These are phyloP conservation scores for Ephialtes manifestator DNA, from an alignment of 2,888 invertebrate genomes.

Conservation along the genomic window DNA sequence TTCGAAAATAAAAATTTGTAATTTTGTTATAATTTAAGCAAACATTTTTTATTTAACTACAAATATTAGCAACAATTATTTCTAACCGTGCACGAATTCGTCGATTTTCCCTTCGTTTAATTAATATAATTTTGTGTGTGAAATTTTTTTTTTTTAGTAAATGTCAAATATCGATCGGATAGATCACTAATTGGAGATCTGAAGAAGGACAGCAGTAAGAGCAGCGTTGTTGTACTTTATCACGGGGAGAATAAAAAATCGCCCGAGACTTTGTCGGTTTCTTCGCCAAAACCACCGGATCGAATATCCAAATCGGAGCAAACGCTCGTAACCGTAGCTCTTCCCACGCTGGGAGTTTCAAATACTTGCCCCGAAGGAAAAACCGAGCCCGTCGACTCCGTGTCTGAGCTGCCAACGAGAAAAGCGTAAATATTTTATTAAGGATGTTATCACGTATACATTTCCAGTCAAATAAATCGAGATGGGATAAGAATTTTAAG, in stretches of 20 bases:
- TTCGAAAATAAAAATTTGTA: too few relatives aligned
- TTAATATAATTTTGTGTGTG: not conserved
- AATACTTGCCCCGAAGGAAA: not conserved
- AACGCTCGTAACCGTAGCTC: conserved; percentile 64
- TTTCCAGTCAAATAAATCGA: too few relatives aligned
- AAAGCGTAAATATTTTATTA: not conserved
- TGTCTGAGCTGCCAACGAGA: not conserved
- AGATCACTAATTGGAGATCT: conserved; percentile 51
- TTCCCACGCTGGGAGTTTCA: not conserved
- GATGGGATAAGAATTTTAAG: too few relatives aligned
- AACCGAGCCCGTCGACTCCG: not conserved
- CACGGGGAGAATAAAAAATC: conserved; percentile 72
- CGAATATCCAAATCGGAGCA: conserved; percentile 76
- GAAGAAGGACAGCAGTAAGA: conserved; percentile 78
- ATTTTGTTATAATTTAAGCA: too few relatives aligned
- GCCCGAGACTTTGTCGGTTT: conserved; percentile 48
- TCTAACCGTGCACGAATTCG: not conserved
- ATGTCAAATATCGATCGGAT: conserved; percentile 67
- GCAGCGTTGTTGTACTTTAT: conserved; percentile 80
- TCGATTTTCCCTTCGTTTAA: not conserved
- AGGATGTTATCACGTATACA: too few relatives aligned
- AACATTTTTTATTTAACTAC: too few relatives aligned
- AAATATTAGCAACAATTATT: conserved; percentile 3
- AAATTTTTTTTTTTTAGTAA: conserved; percentile 58
- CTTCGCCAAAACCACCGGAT: conserved; percentile 65